These are phyloP conservation scores for Anoplophora glabripennis DNA, from an alignment of 1,140 invertebrate species.

Conservation along the genomic window DNA sequence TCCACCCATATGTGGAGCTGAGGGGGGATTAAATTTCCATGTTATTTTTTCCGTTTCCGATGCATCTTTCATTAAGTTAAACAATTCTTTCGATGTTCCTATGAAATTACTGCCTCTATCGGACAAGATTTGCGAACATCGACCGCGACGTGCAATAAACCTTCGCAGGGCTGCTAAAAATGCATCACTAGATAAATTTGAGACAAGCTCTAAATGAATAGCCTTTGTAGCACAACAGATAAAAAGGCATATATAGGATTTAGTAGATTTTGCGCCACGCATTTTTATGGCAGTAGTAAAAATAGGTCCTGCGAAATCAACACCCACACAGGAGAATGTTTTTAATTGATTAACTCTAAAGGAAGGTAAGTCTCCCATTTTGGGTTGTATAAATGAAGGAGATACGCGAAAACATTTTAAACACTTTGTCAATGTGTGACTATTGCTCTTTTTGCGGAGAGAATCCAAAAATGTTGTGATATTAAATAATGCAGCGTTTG, in stretches of 20 bases:
- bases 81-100: constrained; percentile 18
- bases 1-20: constrained; percentile 1
- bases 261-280: constrained; percentile 4
- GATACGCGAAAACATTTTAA: background rate
- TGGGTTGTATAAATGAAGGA: constrained; percentile 1
- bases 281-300: constrained; percentile 6
- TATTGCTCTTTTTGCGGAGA: constrained; percentile 1
- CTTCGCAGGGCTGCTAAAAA: constrained; percentile 43
- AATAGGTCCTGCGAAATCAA: constrained; percentile 20
- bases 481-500: constrained; percentile 12
- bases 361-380: constrained; percentile 12
- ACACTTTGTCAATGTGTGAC: constrained; percentile 6
- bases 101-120: constrained; percentile 47
- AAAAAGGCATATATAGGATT: constrained; percentile 24
- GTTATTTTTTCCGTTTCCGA: background rate
- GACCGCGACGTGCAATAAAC: constrained; percentile 41
- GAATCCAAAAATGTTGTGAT: constrained; percentile 12
- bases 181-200: constrained; percentile 32
- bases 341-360: constrained; percentile 2
- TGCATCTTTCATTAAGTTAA: background rate
- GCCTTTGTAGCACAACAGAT: constrained; percentile 35
- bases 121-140: constrained; percentile 30
- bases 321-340: constrained; percentile 3
- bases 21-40: background rate
- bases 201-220: constrained; percentile 44